Evolutionary conservation across 2,888 invertebrate species (phyloP), one percentile per base, ranked within the genome.

Genomic region (Agriopis aurantiaria): DNA sequence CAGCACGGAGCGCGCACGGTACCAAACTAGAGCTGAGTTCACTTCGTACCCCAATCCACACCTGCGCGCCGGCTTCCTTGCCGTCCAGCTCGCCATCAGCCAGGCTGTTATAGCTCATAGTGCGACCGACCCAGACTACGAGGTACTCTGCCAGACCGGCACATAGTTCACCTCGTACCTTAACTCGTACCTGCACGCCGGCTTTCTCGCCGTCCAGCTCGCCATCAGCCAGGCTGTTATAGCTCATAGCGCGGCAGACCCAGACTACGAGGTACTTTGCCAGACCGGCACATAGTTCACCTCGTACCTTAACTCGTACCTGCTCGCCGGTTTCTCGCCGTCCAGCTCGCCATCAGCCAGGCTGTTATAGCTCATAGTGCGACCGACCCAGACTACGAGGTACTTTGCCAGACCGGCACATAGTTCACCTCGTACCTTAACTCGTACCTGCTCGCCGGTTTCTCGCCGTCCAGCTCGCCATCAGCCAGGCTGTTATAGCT

Each of bases 141-240:
- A 23, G 17, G 17, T 23, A 23, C 17, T 23, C 17, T 23, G 2
- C 17, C 17, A 23, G 0, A 23, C 17, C 17, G 17, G 17, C 17
- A 23, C 17, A 23, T 23, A 23, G 17, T 23, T 23, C 17, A 23
- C 17, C 17, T 23, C 17, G 17, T 23, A 23, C 17, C 17, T 2
- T 2, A 23, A 23, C 17, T 2, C 17, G 17, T 88, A 91, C 75
- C 78, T 92, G 6, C 75, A 83, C 0, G 80, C 89, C 10, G 92
- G 92, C 7, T 91, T 90, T 81, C 80, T 93, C 10, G 90, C 88
- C 0, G 84, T 92, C 0, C 92, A 93, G 76, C 68, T 88, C 8
- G 91, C 33, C 33, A 33, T 33, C 33, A 33, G 33, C 33, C 33
- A 33, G 5, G 33, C 33, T 33, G 4, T 33, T 5, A 33, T 33